Evolutionary conservation across 2,888 invertebrate species (phyloP), one percentile per base, ranked within the genome.

Genomic region (Epsilonema sp.): DNA sequence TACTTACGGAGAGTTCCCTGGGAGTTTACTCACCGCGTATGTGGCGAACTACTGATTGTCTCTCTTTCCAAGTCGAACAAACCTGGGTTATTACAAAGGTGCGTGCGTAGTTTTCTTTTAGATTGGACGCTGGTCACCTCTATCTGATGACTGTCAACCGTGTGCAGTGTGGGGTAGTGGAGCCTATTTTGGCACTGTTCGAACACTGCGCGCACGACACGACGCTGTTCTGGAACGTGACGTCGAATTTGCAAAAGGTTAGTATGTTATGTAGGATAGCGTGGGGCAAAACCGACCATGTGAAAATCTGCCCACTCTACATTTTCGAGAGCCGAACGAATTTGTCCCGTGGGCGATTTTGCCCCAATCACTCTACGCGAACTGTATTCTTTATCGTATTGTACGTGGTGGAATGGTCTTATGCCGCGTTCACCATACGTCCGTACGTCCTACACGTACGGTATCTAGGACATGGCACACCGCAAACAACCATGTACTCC

Each of bases 91-190:
- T n/a, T n/a, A n/a, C n/a, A n/a, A n/a, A n/a, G n/a, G n/a, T n/a
- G n/a, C n/a, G n/a, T n/a, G n/a, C n/a, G n/a, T n/a, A n/a, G n/a
- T 37, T 23, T 23, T 21, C 26, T 42, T 49, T 16, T 36, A 50
- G 50, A 8, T 19, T 48, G 37, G 51, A 51, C 42, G 43, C 42
- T 2, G 25, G 13, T 8, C 40, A 43, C 31, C n/a, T 51, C 21
- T n/a, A 16, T n/a, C 20, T 8, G 16, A 11, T 48, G 38, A 2
- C n/a, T 3, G 42, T 42, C n/a, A 48, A 48, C 22, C 39, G 41
- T 5, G 48, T 37, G 26, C 37, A 43, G 44, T 37, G 36, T 16
- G 46, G 40, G 19, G 42, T 37, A 3, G 2, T 48, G 21, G 37
- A 39, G 19, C 44, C 48, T 5, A 45, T 51, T 16, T 39, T 48